Base-by-base conservation (phyloP, 2,797 vertebrate species). In the Acanthurus leucopareius region DNA sequence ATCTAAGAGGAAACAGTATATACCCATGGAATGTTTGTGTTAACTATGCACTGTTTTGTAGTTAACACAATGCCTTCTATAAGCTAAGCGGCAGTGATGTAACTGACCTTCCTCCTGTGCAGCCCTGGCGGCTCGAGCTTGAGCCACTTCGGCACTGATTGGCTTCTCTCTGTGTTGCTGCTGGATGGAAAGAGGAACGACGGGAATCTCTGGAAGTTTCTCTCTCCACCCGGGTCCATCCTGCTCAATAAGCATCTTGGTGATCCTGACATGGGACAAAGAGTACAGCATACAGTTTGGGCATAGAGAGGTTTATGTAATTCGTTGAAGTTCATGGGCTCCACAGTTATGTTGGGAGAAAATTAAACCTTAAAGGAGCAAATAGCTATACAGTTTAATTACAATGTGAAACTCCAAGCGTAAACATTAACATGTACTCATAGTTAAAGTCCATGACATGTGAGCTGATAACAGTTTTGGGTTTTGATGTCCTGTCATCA, bases 221-320 rank as follows among this genome's bases (percentile, higher is more conserved):
- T 97, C 96, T 65, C 97, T 95, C 98, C 98, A 99, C 6, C 84
- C 89, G 3, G 96, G 93, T 13, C 97, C 98, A 80, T 99, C 97
- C 83, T 97, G 93, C 47, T 97, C 96, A 3, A 98, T 97, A 86
- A 99, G 94, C 90, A 96, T 93, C 93, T 94, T 97, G 3, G 97
- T 97, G 95, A 99, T 97, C 91, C 98, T 99, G 78, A 35, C 3
- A 60, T 49, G 38, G 64, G 35, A 70, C 63, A 75, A 19, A 63
- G 5, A 68, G 49, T 3, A 28, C 45, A 20, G 20, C 38, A 0
- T n/a, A 15, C 32, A 51, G 10, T 1, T 28, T 16, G 2, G 52
- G 45, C 13, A 14, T 3, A 1, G 3, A 38, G 1, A 13, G 19
- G 14, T 5, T 10, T 58, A n/a, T 20, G 35, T 13, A 28, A 53